Base-by-base conservation (phyloP, 64 coral and sea anemone species). In the Anthopleura sola region DNA sequence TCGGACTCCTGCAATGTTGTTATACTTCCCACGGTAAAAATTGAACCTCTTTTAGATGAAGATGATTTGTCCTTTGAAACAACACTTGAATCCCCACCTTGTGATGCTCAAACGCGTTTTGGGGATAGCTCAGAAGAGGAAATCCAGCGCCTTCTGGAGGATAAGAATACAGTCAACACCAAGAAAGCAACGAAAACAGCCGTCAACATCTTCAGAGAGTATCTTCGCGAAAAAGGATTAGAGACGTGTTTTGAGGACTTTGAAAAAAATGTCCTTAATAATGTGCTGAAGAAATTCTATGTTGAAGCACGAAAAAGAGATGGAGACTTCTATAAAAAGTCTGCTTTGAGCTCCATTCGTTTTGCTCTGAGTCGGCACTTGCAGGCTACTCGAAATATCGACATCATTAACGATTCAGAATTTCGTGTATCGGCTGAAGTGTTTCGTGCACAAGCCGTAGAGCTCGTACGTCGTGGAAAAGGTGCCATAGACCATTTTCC, bases 261-360 rank as follows among this genome's bases (percentile, higher is more conserved):
- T 56, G 88, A 93, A 58, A 97, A 90, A 64, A 62, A 40, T n/a
- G 37, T 75, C 3, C 78, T 97, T 11, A 93, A 92, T 75, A 86
- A 89, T 36, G 40, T 97, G 23, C 82, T 97, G 37, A 87, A 88
- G 58, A 97, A 92, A 81, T 97, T 97, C 84, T 97, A 97, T 78
- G 94, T 93, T 20, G 94, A 97, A 60, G 94, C 94, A 37, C 84
- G 94, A 8, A 97, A 97, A 71, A 92, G 88, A 85, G 91, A 97
- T 78, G 94, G 94, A 33, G 91, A 97, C 71, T 97, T 93, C 69
- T 97, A 97, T 79, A 93, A 92, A 85, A 93, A 92, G 28, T 93
- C 90, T 55, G 90, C 94, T 3, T 76, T 97, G 29, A 89, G 88
- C 54, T 81, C 86, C 14, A 92, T 97, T 78, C 88, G 94, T 29